These are phyloP conservation scores for Hydractinia symbiolongicarpus DNA, from an alignment of 30 jellyfish, hydroid and myxozoan species.

Conservation along the genomic window DNA sequence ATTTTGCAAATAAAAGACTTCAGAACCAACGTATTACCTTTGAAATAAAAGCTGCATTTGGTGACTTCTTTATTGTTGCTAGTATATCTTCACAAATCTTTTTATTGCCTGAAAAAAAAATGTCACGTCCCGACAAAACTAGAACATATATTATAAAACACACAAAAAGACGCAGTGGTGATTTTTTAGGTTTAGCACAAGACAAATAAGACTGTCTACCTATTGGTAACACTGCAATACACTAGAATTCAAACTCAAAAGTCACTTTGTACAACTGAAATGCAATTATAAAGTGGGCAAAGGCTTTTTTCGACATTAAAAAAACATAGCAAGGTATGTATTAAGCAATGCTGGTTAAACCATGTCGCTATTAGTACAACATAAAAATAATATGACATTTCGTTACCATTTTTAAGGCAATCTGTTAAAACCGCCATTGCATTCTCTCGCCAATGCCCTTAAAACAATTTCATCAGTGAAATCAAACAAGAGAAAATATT, in stretches of 20 bases:
- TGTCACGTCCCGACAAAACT: neutral
- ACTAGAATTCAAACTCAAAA: no score
- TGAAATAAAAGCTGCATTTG: neutral
- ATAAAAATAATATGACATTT: no score
- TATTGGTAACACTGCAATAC: no score
- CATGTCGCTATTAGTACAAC: no score
- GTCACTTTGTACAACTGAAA: no score
- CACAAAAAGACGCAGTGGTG: neutral
- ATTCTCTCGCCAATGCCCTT: neutral
- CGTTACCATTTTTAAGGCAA: neutral
- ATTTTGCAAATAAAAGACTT: no score
- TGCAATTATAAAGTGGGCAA: no score
- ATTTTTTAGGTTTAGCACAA: no score
- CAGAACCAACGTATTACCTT: neutral
- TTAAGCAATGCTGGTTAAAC: no score
- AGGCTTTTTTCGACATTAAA: no score
- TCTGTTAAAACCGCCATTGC: constrained; percentile 7
- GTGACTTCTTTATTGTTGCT: neutral
- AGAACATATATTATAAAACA: neutral
- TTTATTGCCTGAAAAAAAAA: constrained; percentile 8
- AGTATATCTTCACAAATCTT: neutral
- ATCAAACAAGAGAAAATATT: neutral
- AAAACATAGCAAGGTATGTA: no score
- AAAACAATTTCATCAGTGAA: neutral
- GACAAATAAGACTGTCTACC: no score